phyloP scores from a whole-genome alignment of 2,888 invertebrate genomes.

The Perithous albicinctus region DNA sequence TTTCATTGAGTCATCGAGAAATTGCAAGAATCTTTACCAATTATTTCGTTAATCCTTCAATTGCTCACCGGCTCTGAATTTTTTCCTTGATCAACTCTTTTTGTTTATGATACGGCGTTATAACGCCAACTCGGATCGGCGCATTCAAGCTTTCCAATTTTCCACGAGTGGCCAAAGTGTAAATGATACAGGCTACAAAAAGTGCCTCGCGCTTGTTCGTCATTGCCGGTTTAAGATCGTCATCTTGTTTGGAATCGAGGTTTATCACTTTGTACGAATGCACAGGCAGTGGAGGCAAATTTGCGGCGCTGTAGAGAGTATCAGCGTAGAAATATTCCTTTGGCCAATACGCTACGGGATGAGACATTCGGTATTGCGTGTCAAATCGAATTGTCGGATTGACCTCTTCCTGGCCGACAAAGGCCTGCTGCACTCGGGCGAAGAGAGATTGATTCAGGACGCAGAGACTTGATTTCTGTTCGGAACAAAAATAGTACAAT shows the following conservation, averaged over 20 bases:
- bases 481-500: conserved; percentile 55
- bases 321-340: conserved; percentile 90
- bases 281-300: conserved; percentile 80
- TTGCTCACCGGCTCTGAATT: conserved; percentile 74
- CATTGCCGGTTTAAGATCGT: conserved; percentile 85
- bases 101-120: conserved; percentile 90
- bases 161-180: conserved; percentile 83
- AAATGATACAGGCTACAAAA: conserved; percentile 86
- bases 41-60: neutral
- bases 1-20: neutral
- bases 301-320: conserved; percentile 82
- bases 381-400: conserved; percentile 87
- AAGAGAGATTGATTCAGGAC: conserved; percentile 92
- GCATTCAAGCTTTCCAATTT: conserved; percentile 72
- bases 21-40: neutral
- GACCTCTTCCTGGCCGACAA: conserved; percentile 83
- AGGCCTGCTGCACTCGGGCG: conserved; percentile 88
- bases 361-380: conserved; percentile 94
- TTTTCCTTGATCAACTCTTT: conserved; percentile 78
- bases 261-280: conserved; percentile 88
- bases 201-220: conserved; percentile 86
- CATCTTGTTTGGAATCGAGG: conserved; percentile 84
- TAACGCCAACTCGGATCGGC: conserved; percentile 87
- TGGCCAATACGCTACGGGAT: conserved; percentile 92
- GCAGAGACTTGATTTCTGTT: conserved; percentile 89